These are phyloP conservation scores for Tiliacea aurago DNA, from an alignment of 2,888 invertebrate genomes.

Conservation along the genomic window DNA sequence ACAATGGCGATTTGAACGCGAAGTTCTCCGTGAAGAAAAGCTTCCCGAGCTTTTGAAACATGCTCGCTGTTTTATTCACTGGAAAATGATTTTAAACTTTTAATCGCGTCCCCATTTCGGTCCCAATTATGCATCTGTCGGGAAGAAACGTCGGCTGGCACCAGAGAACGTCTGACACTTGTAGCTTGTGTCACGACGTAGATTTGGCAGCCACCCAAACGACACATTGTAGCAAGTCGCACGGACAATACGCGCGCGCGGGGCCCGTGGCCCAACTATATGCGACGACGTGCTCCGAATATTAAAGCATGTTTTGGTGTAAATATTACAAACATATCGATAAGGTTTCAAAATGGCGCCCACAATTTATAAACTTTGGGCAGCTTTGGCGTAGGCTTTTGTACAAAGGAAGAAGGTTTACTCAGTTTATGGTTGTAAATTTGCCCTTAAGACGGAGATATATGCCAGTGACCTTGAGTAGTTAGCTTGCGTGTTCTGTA, in stretches of 20 bases:
- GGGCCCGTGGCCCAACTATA: conserved; percentile 46
- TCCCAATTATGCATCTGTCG: conserved; percentile 84
- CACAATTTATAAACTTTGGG: conserved; percentile 16
- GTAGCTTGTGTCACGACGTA: conserved; percentile 79
- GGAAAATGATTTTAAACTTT: conserved; percentile 73
- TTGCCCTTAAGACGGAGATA: too few relatives aligned
- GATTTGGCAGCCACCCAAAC: conserved; percentile 83
- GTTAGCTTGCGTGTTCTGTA: too few relatives aligned
- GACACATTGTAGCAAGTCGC: conserved; percentile 67
- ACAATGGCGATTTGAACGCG: conserved; percentile 55
- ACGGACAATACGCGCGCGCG: conserved; percentile 64
- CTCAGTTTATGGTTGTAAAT: not conserved
- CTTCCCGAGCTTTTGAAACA: conserved; percentile 54
- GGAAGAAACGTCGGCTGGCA: conserved; percentile 74
- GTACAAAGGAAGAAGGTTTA: not conserved
- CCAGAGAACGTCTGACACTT: conserved; percentile 81
- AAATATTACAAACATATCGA: conserved; percentile 57
- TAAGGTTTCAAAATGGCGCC: conserved; percentile 24
- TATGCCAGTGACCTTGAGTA: too few relatives aligned
- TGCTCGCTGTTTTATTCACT: conserved; percentile 55
- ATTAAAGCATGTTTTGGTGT: conserved; percentile 60
- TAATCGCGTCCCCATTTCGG: conserved; percentile 77
- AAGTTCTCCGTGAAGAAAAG: conserved; percentile 36
- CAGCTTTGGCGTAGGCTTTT: not conserved
- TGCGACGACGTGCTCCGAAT: conserved; percentile 67